Evolutionary conservation across 1,140 invertebrate species (phyloP), one percentile per base, ranked within the genome.

Genomic region (Tribolium madens): DNA sequence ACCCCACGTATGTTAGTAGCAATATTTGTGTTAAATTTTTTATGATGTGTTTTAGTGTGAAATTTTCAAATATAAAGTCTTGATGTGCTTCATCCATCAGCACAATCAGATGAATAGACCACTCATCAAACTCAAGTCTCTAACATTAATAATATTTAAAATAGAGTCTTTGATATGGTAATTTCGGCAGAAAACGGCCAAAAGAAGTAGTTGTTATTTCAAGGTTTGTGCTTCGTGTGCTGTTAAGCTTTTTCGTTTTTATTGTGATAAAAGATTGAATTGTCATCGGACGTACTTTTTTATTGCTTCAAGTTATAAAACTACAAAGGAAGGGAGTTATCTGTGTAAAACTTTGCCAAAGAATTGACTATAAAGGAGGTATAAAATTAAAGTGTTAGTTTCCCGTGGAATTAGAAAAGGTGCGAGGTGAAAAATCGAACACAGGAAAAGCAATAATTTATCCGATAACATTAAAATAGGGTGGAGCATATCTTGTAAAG

Each of bases 401-500:
- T 72, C 70, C 18, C 46, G 46, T 72, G 46, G 50, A 72, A 72
- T 72, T 72, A 46, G 70, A 72, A 72, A 72, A 72, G 57, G 50
- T 72, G 42, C 42, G 70, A 33, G 42, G 68, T 36, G 42, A 76
- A 76, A 76, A 76, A 76, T 57, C 68, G 64, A 70, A 70, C 14
- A 18, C 46, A 68, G 47, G 33, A 76, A 18, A 46, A 47, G 64
- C 53, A 68, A 76, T 76, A 76, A 76, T 68, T 76, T 76, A 76
- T 71, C 75, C 47, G 75, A 76, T 76, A 76, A 76, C 48, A 46
- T 47, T 42, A 33, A 70, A 76, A 60, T 31, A 57, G 77, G 64
- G 68, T 50, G 47, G 60, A 72, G 73, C 77, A 69, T 76, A 76
- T 68, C 57, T 78, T 76, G 74, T 70, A 77, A 73, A 76, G 68